Evolutionary conservation across 2,888 invertebrate genomes (phyloP), one percentile per base, ranked within the genome.

Genomic region (Drosophila siamana): DNA sequence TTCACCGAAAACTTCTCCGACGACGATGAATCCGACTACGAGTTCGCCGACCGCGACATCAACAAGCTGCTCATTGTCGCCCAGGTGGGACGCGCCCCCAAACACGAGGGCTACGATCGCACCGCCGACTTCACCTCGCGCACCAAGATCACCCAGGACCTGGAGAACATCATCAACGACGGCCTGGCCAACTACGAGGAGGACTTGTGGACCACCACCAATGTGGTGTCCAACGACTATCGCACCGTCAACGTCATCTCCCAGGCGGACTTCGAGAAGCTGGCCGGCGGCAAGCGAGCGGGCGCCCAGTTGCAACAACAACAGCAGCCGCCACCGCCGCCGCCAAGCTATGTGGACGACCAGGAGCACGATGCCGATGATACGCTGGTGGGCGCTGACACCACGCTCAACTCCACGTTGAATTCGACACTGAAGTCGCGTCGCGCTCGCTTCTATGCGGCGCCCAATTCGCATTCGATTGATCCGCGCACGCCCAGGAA

Each of bases 131-230:
- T 95, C 95, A 95, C 95, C 69, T 96, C 97, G 0, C 93, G 99
- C 73, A 97, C 97, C 40, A 98, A 98, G 94, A 98, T 99, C 93
- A 96, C 97, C 7, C 97, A 98, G 92, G 98, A 99, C 90, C 93
- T 99, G 83, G 98, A 97, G 83, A 96, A 98, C 93, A 96, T 97
- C 43, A 99, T 99, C 83, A 98, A 98, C 83, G 98, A 99, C 92
- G 99, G 99, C n/a, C 94, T 99, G 16, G 95, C 95, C 90, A 97
- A 97, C 86, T 99, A 99, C 86, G 99, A 99, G 92, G 98, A 98
- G 90, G 98, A 98, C 90, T 92, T 99, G 57, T 97, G 97, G 97
- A 95, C 94, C 13, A 94, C 90, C 50, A 88, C 94, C 90, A 93
- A 94, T 85, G 93, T 93, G 43, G 92, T 93, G 22, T 91, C 92